Evolutionary conservation across 2,113 vertebrate genomes (phyloP).

Genomic region (Callipepla squamata): DNA sequence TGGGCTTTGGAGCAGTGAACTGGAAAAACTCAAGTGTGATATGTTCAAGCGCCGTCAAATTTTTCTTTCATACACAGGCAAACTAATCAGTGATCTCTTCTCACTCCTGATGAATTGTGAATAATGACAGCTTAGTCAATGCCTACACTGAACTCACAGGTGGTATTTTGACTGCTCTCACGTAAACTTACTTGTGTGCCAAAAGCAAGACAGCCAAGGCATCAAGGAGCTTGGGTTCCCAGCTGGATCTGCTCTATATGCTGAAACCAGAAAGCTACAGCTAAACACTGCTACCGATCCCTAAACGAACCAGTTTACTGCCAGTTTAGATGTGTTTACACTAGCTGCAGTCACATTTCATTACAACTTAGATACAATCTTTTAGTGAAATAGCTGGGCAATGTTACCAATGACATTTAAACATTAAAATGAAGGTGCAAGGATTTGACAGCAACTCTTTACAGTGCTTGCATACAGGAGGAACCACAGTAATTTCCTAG

Average conservation of each 20-base stretch:
- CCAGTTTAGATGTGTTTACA: not conserved
- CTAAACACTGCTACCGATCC: not conserved
- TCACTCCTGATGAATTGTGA: slow-evolving; percentile 4
- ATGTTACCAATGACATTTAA: slow-evolving; percentile 10
- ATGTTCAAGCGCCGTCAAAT: not conserved
- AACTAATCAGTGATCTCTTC: not conserved
- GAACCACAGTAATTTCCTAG: slow-evolving; percentile 37
- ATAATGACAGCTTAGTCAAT: not conserved
- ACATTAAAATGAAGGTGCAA: not conserved
- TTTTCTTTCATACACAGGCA: not conserved
- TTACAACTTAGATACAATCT: not conserved
- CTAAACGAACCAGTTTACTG: not conserved
- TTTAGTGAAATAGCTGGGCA: not conserved
- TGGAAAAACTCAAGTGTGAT: not conserved
- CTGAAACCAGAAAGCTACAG: slow-evolving; percentile 21
- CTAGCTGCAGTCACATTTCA: slow-evolving; percentile 5
- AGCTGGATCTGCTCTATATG: not conserved
- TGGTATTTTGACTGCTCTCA: not conserved
- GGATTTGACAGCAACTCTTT: slow-evolving; percentile 17
- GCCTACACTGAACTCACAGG: not conserved
- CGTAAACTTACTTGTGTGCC: not conserved
- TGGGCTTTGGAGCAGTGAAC: not conserved
- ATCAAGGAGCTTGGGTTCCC: not conserved
- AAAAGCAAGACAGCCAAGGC: not conserved
- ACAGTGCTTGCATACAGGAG: not conserved